Percentiles rank a stretch among this genome's conserved stretches.
phyloP scores from a whole-genome alignment of 2,888 invertebrate genomes.

The Pelosia muscerda region DNA sequence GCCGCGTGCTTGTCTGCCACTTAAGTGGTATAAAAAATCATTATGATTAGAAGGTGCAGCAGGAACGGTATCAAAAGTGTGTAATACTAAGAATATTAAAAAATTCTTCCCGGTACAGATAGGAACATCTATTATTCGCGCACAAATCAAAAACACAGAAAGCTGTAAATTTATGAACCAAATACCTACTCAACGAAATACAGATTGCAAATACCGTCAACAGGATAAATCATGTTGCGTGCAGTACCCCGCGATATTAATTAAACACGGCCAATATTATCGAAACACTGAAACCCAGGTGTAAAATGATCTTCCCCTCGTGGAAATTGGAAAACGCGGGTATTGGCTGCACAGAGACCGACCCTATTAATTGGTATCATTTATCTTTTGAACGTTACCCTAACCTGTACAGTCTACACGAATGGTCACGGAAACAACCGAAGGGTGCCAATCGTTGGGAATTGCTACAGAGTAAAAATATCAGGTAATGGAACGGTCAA shows the following conservation, averaged over 20 bases:
- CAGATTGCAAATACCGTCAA: slow-evolving; percentile 6
- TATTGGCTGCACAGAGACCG: slow-evolving; percentile 62
- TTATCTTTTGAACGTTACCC: slow-evolving; percentile 73
- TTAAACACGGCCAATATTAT: slow-evolving; percentile 60
- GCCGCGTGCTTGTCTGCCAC: too few species aligned
- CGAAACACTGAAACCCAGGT: slow-evolving; percentile 54
- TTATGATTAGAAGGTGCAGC: too few species aligned
- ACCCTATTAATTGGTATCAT: slow-evolving; percentile 72
- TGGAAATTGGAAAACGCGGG: slow-evolving; percentile 67
- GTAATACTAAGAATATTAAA: too few species aligned
- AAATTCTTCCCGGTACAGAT: background rate
- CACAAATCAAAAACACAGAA: background rate
- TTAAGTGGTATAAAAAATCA: too few species aligned
- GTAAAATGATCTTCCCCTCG: slow-evolving; percentile 61
- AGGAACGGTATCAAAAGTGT: too few species aligned
- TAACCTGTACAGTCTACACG: slow-evolving; percentile 51
- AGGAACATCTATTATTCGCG: background rate
- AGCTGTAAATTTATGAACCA: background rate
- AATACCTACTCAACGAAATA: background rate
- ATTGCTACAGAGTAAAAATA: slow-evolving; percentile 23
- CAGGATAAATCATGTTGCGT: slow-evolving; percentile 37
- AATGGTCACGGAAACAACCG: slow-evolving; percentile 41
- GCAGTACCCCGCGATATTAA: slow-evolving; percentile 50
- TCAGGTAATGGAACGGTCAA: too few species aligned
- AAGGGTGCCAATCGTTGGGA: slow-evolving; percentile 28